Evolutionary conservation across 2,888 invertebrate species (phyloP), one percentile per base, ranked within the genome.

Genomic region (Philereme transversata): DNA sequence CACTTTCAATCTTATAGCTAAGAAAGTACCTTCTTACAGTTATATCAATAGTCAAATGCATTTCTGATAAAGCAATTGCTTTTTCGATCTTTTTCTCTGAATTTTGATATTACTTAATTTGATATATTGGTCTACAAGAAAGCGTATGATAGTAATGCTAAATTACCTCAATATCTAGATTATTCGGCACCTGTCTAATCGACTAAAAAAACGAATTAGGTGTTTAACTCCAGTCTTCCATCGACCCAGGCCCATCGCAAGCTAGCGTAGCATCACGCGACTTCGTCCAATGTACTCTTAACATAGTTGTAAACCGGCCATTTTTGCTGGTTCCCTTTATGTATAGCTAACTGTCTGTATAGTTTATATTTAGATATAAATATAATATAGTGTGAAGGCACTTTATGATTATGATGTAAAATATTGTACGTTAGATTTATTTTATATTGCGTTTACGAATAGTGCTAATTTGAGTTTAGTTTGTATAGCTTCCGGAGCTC

Each of bases 241-340:
- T 48, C 50, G 38, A 5, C 0, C n/a, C 22, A 54, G 33, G 52
- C 49, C 22, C 49, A 51, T 38, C 45, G 59, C 51, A 47, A 57
- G 49, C 65, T 62, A 76, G 75, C 59, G 73, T 76, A 79, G 75
- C 66, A 71, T 73, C 79, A 77, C 78, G 81, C 79, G 77, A 81
- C 82, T 84, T 82, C 86, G 87, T 87, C 87, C 87, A 86, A 81
- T 61, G 56, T 58, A 63, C 40, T 84, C 81, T 74, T n/a, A 43
- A 50, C 84, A 83, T 80, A 81, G 74, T 68, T 46, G 58, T 62
- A 68, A 70, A 67, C 70, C 63, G 64, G 69, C 73, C 76, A 73
- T 73, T 73, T 22, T 71, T 68, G 80, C 77, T 73, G 74, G 72
- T 74, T 74, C 76, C 79, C 78, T 71, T 60, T 49, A 58, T 52